These are phyloP conservation scores for Apoda limacodes DNA, from an alignment of 2,888 invertebrate genomes.

Conservation along the genomic window DNA sequence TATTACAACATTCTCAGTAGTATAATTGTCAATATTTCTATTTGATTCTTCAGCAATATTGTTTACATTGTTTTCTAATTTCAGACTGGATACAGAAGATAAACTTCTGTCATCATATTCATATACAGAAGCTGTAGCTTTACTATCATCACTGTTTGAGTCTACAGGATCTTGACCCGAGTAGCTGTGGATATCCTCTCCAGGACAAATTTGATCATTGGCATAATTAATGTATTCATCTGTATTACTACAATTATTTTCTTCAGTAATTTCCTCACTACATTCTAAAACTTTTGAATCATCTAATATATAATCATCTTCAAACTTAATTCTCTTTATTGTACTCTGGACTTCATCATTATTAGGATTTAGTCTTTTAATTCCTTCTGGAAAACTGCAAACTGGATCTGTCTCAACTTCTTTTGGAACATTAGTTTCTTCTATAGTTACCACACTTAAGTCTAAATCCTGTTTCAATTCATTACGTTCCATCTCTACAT, in stretches of 20 bases:
- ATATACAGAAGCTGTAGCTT: conserved; percentile 45
- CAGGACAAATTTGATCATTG: conserved; percentile 39
- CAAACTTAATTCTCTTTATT: conserved; percentile 50
- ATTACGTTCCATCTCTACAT: conserved; percentile 43
- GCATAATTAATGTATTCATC: conserved; percentile 40
- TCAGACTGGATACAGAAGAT: conserved; percentile 45
- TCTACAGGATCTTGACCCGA: conserved; percentile 44
- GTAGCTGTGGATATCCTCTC: conserved; percentile 36
- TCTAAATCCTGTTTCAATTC: conserved; percentile 50
- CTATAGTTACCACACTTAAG: conserved; percentile 50
- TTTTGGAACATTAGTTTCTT: conserved; percentile 43
- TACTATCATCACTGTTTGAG: conserved; percentile 53
- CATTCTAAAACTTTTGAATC: neutral
- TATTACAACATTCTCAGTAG: conserved; percentile 21
- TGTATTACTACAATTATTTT: conserved; percentile 38
- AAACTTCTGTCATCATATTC: conserved; percentile 58
- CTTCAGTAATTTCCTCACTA: conserved; percentile 21
- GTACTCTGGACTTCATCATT: conserved; percentile 37
- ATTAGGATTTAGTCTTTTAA: conserved; percentile 46
- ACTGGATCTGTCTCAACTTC: conserved; percentile 36
- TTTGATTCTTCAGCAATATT: conserved; percentile 31
- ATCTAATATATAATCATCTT: conserved; percentile 35
- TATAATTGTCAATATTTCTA: conserved; percentile 21
- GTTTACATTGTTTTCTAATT: conserved; percentile 47
- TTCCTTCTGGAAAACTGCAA: conserved; percentile 29